phyloP scores from a whole-genome alignment of 2,888 invertebrate species.

The Drosophila subsilvestris region DNA sequence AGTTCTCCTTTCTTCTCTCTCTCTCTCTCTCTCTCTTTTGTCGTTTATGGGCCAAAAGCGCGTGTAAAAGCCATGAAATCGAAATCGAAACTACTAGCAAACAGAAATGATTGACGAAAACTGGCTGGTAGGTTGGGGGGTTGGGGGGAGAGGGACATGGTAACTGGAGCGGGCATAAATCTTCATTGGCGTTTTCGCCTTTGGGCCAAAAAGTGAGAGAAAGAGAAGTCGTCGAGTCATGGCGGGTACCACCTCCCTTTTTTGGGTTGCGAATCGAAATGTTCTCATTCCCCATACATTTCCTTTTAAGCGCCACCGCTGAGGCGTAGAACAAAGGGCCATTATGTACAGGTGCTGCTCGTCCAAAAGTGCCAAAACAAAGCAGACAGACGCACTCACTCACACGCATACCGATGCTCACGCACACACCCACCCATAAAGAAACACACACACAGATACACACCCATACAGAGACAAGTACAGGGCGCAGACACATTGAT shows the following conservation, averaged over 20 bases:
- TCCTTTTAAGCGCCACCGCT: conserved; percentile 51
- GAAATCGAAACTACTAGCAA: conserved; percentile 68
- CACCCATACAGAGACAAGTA: conserved; percentile 23
- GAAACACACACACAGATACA: conserved; percentile 16
- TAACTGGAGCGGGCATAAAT: conserved; percentile 71
- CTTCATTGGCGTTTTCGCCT: conserved; percentile 67
- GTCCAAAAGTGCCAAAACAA: conserved; percentile 78
- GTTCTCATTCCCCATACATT: conserved; percentile 37
- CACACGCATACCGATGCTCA: conserved; percentile 30
- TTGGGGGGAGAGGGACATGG: conserved; percentile 27
- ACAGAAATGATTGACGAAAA: conserved; percentile 73
- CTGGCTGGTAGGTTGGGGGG: conserved; percentile 6
- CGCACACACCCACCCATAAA: conserved; percentile 47
- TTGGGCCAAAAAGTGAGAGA: conserved; percentile 8
- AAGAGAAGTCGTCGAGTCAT: conserved; percentile 69
- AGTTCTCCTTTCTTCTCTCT: conserved; percentile 12
- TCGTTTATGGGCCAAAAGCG: conserved; percentile 55
- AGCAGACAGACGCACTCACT: conserved; percentile 69
- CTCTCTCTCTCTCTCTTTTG: too few species aligned
- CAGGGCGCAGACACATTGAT: conserved; percentile 75
- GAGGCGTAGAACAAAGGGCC: conserved; percentile 77
- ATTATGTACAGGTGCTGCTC: conserved; percentile 79
- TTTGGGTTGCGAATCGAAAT: conserved; percentile 66
- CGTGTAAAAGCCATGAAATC: conserved; percentile 79
- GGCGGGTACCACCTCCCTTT: conserved; percentile 37